Base-by-base conservation (phyloP, 2,888 invertebrate species). In the Eupithecia centaureata region DNA sequence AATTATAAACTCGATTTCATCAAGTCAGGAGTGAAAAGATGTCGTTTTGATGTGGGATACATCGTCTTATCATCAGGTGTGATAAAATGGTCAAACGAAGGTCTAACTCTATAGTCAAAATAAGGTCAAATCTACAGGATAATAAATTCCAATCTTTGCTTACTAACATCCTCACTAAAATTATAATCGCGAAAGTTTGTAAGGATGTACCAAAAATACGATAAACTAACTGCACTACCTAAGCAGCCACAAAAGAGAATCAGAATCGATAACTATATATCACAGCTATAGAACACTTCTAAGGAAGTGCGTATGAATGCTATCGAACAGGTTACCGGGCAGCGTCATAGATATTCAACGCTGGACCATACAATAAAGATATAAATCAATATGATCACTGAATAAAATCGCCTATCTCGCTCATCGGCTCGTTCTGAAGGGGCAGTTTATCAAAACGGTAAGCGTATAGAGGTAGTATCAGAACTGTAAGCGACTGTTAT, bases 381-480 rank as follows among this genome's bases (percentile, higher is more conserved):
- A 91, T 90, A 90, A 90, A 91, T 90, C 91, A 90, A 83, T 75
- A 73, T 76, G 82, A 79, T 81, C 83, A 81, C 83, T 89, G 91
- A 90, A 91, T 90, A 88, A 90, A 88, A 90, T 89, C 89, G 84
- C 83, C 84, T 86, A 83, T 82, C 86, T 82, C 79, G 78, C 74
- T 81, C 85, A 88, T 89, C 89, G 74, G 81, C 88, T 87, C 79
- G 86, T 84, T 84, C 85, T 83, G 83, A 83, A 56, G 28, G 22
- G 7, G 22, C 22, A 47, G 47, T 47, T 12, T 47, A 47, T 22
- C 47, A 47, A 47, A 47, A 47, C 22, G 47, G 42, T 42, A 42
- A 42, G 18, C 22, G 47, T 4, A 22, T 47, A 47, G 22, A 22
- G 42, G 42, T 18, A 8, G 18, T 42, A 38, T 18, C 2, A 18